A percentile compares a stretch with the other conserved stretches of the same genome.
Evolutionary conservation across 2,797 vertebrate genomes (phyloP).

Genomic region (Macropus fuliginosus): DNA sequence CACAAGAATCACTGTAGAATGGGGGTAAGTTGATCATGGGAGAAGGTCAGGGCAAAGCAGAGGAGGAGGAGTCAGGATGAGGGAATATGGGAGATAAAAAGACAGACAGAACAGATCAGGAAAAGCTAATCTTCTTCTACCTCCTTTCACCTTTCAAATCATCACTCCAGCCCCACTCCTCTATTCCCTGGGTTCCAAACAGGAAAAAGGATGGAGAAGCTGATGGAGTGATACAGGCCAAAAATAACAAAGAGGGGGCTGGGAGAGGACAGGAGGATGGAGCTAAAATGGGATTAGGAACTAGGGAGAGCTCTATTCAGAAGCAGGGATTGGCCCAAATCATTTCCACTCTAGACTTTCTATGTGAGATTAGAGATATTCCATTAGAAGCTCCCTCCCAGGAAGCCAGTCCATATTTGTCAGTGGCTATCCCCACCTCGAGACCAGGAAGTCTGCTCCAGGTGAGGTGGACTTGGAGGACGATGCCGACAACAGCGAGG

Average conservation of each 20-base stretch:
- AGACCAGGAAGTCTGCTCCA: constrained; percentile 89
- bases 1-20: neutral
- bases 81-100: constrained; percentile 20
- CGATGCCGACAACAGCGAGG: constrained; percentile 92
- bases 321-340: neutral
- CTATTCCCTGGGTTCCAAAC: neutral
- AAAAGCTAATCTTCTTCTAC: neutral
- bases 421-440: constrained; percentile 87
- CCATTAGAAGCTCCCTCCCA: constrained; percentile 8
- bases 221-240: neutral
- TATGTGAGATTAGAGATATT: constrained; percentile 17
- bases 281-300: neutral
- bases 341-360: constrained; percentile 31
- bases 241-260: neutral
- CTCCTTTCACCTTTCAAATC: constrained; percentile 36
- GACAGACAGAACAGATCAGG: neutral
- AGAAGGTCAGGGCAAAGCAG: constrained; percentile 14
- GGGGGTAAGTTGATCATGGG: neutral
- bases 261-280: neutral
- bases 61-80: neutral
- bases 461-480: constrained; percentile 81
- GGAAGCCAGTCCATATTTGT: constrained; percentile 64
- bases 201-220: constrained; percentile 43
- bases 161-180: neutral
- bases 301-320: neutral